These are phyloP conservation scores for Charanyca ferruginea DNA, from an alignment of 2,888 invertebrate species.

Conservation along the genomic window DNA sequence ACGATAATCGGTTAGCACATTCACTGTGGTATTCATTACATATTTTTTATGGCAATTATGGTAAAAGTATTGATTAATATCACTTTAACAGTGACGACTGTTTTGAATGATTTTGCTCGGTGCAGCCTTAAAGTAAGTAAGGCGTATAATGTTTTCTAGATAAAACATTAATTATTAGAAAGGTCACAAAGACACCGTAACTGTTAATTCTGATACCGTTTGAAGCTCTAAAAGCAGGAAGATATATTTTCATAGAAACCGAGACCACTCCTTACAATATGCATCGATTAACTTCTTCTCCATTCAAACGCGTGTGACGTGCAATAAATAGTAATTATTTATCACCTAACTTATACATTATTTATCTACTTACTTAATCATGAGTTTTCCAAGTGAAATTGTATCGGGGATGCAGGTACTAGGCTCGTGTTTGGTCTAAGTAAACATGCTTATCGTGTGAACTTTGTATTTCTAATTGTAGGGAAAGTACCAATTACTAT, in stretches of 20 bases:
- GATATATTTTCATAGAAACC: slow-evolving; percentile 28
- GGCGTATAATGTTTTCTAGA: no score
- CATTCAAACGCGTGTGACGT: slow-evolving; percentile 45
- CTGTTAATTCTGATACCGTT: slow-evolving; percentile 21
- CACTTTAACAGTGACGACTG: no score
- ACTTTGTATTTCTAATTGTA: slow-evolving; percentile 12
- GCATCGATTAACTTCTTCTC: slow-evolving; percentile 42
- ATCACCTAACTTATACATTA: slow-evolving; percentile 63
- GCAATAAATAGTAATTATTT: slow-evolving; percentile 65
- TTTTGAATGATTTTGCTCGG: no score
- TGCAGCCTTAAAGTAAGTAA: no score
- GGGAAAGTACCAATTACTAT: slow-evolving; percentile 5
- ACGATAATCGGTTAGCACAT: no score
- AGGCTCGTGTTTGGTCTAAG: slow-evolving; percentile 14
- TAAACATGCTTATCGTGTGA: slow-evolving; percentile 13
- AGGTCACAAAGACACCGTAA: background rate
- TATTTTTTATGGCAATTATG: no score
- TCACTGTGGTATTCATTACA: no score
- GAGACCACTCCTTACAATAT: slow-evolving; percentile 30
- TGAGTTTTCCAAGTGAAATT: slow-evolving; percentile 60
- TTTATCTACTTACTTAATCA: slow-evolving; percentile 60
- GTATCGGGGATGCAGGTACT: slow-evolving; percentile 29
- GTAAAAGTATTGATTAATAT: no score
- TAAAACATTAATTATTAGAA: background rate
- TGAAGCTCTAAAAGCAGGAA: slow-evolving; percentile 12